Evolutionary conservation across 2,113 vertebrate species (phyloP).

Genomic region (Atherinomorus stipes): DNA sequence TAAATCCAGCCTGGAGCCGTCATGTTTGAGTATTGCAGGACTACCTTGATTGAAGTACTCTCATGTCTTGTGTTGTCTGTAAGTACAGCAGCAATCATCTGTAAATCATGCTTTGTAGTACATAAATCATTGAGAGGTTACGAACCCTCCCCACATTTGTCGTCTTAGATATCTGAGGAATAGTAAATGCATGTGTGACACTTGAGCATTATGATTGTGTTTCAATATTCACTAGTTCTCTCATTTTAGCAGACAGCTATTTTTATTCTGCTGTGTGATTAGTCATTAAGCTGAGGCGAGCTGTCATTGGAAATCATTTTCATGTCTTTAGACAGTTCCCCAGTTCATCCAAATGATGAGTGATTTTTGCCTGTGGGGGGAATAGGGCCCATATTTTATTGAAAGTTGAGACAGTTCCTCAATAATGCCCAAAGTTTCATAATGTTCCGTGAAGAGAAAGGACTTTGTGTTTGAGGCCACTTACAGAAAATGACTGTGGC

Average conservation of each 20-base stretch:
- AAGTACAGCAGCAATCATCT: constrained; percentile 68
- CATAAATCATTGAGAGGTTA: constrained; percentile 57
- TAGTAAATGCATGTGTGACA: constrained; percentile 57
- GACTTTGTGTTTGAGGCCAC: constrained; percentile 63
- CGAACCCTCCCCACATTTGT: constrained; percentile 52
- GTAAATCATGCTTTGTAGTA: constrained; percentile 62
- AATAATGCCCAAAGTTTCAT: constrained; percentile 71
- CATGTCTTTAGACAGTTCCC: constrained; percentile 74
- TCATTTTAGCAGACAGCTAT: constrained; percentile 63
- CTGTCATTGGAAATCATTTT: constrained; percentile 81
- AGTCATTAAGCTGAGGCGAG: constrained; percentile 76
- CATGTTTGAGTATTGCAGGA: constrained; percentile 38
- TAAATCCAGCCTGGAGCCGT: constrained; percentile 42
- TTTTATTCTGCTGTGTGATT: constrained; percentile 71
- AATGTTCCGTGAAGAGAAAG: constrained; percentile 64
- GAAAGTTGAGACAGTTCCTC: constrained; percentile 69
- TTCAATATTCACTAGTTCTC: constrained; percentile 59
- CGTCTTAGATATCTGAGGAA: constrained; percentile 48
- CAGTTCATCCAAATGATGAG: constrained; percentile 72
- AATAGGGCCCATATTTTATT: constrained; percentile 71
- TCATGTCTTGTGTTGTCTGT: constrained; percentile 51
- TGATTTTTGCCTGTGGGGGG: constrained; percentile 66
- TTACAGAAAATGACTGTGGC: constrained; percentile 57
- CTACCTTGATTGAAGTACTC: constrained; percentile 75
- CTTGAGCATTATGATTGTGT: constrained; percentile 51